Evolutionary conservation across 2,797 vertebrate species (phyloP).

Genomic region (Carduelis carduelis): DNA sequence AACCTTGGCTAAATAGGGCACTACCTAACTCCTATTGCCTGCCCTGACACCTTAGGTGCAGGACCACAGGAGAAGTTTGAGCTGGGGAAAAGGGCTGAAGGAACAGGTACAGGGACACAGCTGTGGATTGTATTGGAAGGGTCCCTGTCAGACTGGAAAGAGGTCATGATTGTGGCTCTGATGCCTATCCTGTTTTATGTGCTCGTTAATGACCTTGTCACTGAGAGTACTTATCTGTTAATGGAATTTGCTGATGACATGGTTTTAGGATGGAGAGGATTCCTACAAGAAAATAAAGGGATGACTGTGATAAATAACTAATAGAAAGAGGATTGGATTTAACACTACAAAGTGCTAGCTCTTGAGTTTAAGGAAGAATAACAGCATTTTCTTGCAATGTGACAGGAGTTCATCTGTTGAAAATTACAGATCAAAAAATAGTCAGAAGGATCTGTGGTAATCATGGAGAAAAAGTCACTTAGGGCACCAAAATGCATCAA

Average conservation of each 20-base stretch:
- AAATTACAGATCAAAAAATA: neutral
- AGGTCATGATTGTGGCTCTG: neutral
- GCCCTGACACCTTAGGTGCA: neutral
- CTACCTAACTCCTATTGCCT: neutral
- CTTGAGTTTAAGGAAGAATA: neutral
- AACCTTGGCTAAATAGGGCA: neutral
- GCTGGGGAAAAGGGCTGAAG: neutral
- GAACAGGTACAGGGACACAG: neutral
- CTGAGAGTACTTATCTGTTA: neutral
- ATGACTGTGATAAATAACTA: neutral
- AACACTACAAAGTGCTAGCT: neutral
- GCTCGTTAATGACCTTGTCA: neutral
- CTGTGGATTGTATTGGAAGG: neutral
- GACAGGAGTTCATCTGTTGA: neutral
- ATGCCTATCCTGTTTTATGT: neutral
- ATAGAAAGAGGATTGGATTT: neutral
- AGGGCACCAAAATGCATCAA: neutral
- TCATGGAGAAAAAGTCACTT: neutral
- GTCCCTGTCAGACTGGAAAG: neutral
- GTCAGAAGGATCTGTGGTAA: neutral
- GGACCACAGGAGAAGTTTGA: neutral
- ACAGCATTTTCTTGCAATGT: neutral
- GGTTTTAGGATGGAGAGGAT: neutral
- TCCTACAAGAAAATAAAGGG: neutral
- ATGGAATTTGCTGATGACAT: neutral